Base-by-base conservation (phyloP, 2,888 invertebrate species). In the Myopa tessellatipennis region DNA sequence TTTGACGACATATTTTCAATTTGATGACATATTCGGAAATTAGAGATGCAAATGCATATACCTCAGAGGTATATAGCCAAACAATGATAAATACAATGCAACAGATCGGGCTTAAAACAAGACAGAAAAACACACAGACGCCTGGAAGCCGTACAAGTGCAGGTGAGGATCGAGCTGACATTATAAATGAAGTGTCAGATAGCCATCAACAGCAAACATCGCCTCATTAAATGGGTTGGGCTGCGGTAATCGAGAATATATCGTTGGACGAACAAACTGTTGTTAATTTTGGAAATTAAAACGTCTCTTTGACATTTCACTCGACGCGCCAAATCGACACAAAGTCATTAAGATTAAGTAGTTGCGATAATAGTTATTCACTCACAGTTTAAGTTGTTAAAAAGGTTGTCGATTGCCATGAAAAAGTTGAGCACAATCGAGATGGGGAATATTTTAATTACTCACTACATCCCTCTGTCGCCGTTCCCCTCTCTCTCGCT, bases 331-430 rank as follows among this genome's bases (percentile, higher is more conserved):
- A 18, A 38, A 50, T 45, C 34, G 52, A 75, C 75, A 69, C 60
- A 74, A 75, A 75, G 69, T 75, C 75, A 69, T 75, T 75, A 75
- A 75, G 75, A 75, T 75, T 38, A 69, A 75, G 69, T 75, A 58
- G 55, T 38, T n/a, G 34, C n/a, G 75, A 75, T 75, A 75, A 75
- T 60, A 55, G 34, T 68, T 61, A 61, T 60, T 50, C 58, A 73
- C 40, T 60, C 55, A 60, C 18, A n/a, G 40, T 38, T 67, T 67
- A 40, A 67, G 12, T 14, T n/a, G 40, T 8, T 38, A 14, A 8
- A 14, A 67, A 67, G 50, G 50, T 55, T 50, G 34, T 34, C 26
- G 26, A 26, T 26, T 26, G 26, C 26, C 26, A 26, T 26, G 26
- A 26, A 26, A 26, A 1, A 26, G 26, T 26, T 26, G 26, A 26